Evolutionary conservation across 2,113 vertebrate species (phyloP).

Genomic region (Megalops atlanticus): DNA sequence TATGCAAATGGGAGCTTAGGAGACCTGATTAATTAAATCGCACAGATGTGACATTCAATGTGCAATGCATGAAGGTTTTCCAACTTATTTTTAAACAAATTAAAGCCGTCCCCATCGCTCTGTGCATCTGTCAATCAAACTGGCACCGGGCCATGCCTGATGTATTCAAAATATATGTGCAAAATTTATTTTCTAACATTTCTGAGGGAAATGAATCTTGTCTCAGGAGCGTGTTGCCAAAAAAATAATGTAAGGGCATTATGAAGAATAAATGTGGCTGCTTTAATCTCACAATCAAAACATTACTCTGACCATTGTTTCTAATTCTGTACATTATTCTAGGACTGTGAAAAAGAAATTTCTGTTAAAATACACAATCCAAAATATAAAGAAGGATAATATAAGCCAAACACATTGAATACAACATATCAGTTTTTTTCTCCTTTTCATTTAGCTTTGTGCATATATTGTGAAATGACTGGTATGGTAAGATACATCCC

Average conservation of each 20-base stretch:
- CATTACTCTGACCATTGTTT: too few species aligned
- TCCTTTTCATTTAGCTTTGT: too few species aligned
- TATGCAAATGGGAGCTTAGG: constrained; percentile 55
- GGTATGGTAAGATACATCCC: too few species aligned
- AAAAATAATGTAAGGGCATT: not conserved
- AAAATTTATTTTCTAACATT: not conserved
- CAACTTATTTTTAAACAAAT: constrained; percentile 40
- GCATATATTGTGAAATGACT: too few species aligned
- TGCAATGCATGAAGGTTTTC: constrained; percentile 42
- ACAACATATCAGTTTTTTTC: too few species aligned
- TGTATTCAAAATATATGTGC: constrained; percentile 57
- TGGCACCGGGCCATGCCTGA: constrained; percentile 32
- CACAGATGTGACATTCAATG: constrained; percentile 58
- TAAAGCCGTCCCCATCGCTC: constrained; percentile 40
- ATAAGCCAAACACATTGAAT: too few species aligned
- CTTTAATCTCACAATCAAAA: too few species aligned
- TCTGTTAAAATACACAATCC: too few species aligned
- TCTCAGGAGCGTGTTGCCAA: not conserved
- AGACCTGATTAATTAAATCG: constrained; percentile 59
- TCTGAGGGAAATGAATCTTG: not conserved
- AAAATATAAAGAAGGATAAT: too few species aligned
- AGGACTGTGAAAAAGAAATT: too few species aligned
- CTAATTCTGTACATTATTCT: too few species aligned
- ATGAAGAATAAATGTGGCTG: not conserved
- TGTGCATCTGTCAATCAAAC: constrained; percentile 48